Base-by-base conservation (phyloP, 2,888 invertebrate species). In the Platycheirus rosarum region DNA sequence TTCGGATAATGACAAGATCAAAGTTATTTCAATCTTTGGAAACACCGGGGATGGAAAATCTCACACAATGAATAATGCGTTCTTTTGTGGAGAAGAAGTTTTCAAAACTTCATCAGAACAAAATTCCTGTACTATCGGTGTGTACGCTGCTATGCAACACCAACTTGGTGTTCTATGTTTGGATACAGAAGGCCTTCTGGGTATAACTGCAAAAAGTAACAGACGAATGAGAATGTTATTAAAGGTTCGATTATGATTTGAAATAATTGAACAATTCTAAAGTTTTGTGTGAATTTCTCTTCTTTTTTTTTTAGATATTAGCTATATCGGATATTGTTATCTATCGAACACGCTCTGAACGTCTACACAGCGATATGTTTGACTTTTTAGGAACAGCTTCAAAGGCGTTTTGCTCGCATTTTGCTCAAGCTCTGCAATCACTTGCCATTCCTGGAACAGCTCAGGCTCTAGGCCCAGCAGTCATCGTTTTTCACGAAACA, bases 31-130 rank as follows among this genome's bases (percentile, higher is more conserved):
- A 9, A 95, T 96, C 87, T 95, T 96, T 90, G 96, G 96, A 2
- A 96, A 95, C 87, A 95, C 95, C 0, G 96, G 96, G 0, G 96
- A 95, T 90, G 96, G 96, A 1, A 96, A 96, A 90, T 95, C 95
- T 2, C 93, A 94, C 87, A 95, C 95, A 0, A 90, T 96, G 87
- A 96, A 96, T 89, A 92, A 95, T 86, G 92, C 93, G 11, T 94
- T 94, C 87, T 95, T 94, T 87, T 89, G 92, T 85, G 94, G 94
- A 0, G 90, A 91, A 76, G 92, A 93, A 86, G 86, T 94, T 0
- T 90, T 90, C 75, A 87, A 87, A 29, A 90, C 90, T 23, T 90
- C 90, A 32, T 84, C 88, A 0, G 89, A 89, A 84, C 92, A 93
- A 16, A 92, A 93, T 79, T 95, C 95, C 85, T 95, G 95, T 86